These are phyloP conservation scores for Pogonophryne albipinna DNA, from an alignment of 2,797 vertebrate species.

Conservation along the genomic window DNA sequence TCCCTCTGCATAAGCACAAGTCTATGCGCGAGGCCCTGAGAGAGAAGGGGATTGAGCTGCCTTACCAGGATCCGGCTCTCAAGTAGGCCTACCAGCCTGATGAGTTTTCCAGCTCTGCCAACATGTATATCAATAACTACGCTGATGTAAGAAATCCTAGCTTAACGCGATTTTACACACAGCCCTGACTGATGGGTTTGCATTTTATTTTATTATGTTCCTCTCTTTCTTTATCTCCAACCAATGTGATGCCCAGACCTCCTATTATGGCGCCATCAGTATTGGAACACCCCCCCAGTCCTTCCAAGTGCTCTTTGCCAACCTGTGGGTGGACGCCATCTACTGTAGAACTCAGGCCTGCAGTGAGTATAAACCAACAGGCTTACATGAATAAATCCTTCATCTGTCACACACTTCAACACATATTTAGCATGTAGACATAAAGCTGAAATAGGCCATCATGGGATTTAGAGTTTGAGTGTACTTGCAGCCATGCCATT, in stretches of 20 bases:
- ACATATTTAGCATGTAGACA: slow-evolving; percentile 20
- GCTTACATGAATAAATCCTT: slow-evolving; percentile 2
- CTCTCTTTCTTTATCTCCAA: background rate
- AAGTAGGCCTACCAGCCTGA: slow-evolving; percentile 76
- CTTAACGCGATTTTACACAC: background rate
- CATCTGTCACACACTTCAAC: slow-evolving; percentile 10
- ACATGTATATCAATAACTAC: slow-evolving; percentile 84
- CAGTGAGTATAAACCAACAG: slow-evolving; percentile 78
- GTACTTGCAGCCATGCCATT: slow-evolving; percentile 13
- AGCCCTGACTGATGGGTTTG: background rate
- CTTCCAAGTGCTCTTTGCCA: slow-evolving; percentile 77
- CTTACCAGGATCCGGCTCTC: slow-evolving; percentile 70
- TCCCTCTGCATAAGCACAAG: slow-evolving; percentile 81
- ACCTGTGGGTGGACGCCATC: slow-evolving; percentile 80
- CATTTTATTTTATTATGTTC: background rate
- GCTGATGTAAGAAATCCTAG: slow-evolving; percentile 78
- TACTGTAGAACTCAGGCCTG: slow-evolving; percentile 83
- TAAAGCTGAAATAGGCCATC: slow-evolving; percentile 18
- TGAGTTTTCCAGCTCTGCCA: slow-evolving; percentile 44
- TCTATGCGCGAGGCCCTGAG: slow-evolving; percentile 81
- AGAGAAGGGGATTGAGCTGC: slow-evolving; percentile 71
- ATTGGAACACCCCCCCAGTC: slow-evolving; percentile 76
- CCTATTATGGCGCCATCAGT: slow-evolving; percentile 78
- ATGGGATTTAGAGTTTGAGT: slow-evolving; percentile 23
- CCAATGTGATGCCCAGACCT: slow-evolving; percentile 57